Evolutionary conservation across 2,797 vertebrate genomes (phyloP).

Genomic region (Thunnus albacares): DNA sequence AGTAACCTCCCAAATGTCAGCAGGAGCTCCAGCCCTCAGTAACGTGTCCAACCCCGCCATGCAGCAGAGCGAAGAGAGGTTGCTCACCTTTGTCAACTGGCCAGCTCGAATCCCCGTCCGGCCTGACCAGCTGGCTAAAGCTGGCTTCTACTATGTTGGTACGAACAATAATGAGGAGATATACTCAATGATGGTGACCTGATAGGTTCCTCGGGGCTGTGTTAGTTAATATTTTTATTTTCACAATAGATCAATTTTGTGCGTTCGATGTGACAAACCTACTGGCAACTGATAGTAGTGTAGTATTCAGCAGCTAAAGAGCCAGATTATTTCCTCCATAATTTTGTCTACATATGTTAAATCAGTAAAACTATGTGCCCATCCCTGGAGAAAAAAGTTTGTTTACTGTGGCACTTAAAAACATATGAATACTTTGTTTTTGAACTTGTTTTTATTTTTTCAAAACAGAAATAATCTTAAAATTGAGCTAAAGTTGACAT

Average conservation of each 20-base stretch:
- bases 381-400: too few species aligned
- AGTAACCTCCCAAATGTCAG: conserved; percentile 57
- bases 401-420: too few species aligned
- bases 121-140: conserved; percentile 94
- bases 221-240: too few species aligned
- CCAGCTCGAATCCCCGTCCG: conserved; percentile 93
- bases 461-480: neutral
- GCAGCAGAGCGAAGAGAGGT: conserved; percentile 92
- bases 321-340: neutral
- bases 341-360: too few species aligned
- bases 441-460: neutral
- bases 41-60: conserved; percentile 94
- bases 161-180: conserved; percentile 61
- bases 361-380: too few species aligned
- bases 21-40: conserved; percentile 73
- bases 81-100: conserved; percentile 95
- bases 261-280: too few species aligned
- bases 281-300: too few species aligned
- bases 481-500: neutral
- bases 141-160: conserved; percentile 99
- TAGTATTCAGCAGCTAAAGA: too few species aligned
- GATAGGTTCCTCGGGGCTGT: too few species aligned
- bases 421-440: too few species aligned
- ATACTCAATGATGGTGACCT: too few species aligned
- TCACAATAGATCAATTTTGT: too few species aligned